Evolutionary conservation across 2,888 invertebrate genomes (phyloP), one percentile per base, ranked within the genome.

Genomic region (Drosophila acutilabella): DNA sequence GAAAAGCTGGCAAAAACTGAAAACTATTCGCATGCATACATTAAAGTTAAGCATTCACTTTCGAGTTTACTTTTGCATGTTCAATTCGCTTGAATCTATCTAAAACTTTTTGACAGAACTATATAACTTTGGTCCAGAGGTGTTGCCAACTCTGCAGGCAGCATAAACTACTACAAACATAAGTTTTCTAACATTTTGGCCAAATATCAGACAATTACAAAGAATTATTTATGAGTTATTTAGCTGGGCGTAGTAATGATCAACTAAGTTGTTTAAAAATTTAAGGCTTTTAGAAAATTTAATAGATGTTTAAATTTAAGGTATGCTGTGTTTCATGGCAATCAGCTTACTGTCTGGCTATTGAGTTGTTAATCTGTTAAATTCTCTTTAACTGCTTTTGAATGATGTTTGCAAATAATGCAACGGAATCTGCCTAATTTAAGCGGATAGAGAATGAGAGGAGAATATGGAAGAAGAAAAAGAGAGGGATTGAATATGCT

Each of bases 381-480:
- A 54, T 0, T 30, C 30, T 20, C 23, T 30, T 20, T 11, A n/a
- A 56, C 14, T 56, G 14, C 4, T 53, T 65, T 67, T 61, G 67
- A 65, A 54, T 33, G 52, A 23, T 62, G 54, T 68, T 58, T 61
- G 60, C 58, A 56, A 56, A 53, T 48, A 40, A 42, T 54, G 56
- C 56, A 59, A 62, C 20, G 48, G 77, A 85, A 79, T 83, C 80
- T 73, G 86, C 74, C 74, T 74, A 86, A 86, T 71, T 82, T 77
- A 69, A 71, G 64, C 66, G 58, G 45, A 78, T 56, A 44, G 20
- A 44, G 44, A 44, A 44, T 36, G 33, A 33, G 18, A 23, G 23
- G 23, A 41, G 38, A 23, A 51, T 18, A 44, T 58, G 57, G 10
- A 41, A 18, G 42, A n/a, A n/a, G 33, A 18, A 20, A 33, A 30